phyloP scores from a whole-genome alignment of 2,888 invertebrate species.

The Calameuta filiformis region DNA sequence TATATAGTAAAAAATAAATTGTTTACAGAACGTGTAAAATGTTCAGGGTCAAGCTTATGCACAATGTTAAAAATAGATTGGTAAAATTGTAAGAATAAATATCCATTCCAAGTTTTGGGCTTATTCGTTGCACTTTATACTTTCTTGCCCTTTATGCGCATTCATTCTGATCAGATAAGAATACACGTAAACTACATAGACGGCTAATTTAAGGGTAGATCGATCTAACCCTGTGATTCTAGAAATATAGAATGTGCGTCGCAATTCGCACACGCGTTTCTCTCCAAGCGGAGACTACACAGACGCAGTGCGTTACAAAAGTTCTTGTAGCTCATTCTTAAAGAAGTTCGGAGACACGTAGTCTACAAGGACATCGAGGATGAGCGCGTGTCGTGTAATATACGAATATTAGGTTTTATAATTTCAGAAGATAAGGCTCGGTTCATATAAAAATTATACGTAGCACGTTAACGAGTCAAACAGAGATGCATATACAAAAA shows the following conservation, averaged over 20 bases:
- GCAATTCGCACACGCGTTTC: not conserved
- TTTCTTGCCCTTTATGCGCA: not conserved
- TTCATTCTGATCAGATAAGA: not conserved
- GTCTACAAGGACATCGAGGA: not conserved
- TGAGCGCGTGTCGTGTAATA: not conserved
- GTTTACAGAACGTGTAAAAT: not conserved
- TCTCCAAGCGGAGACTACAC: not conserved
- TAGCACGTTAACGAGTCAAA: conserved; percentile 33
- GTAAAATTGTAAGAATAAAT: not conserved
- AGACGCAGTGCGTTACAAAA: conserved; percentile 20
- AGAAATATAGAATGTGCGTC: not conserved
- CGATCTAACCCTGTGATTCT: not conserved
- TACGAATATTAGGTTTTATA: conserved; percentile 11
- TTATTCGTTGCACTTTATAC: not conserved
- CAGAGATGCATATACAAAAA: conserved; percentile 43
- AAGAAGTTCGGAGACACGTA: not conserved
- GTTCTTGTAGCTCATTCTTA: conserved; percentile 22
- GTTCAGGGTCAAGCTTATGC: not conserved
- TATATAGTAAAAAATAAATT: not conserved
- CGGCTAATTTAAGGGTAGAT: not conserved
- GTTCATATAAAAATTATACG: conserved; percentile 33
- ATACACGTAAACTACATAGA: not conserved
- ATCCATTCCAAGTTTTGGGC: not conserved
- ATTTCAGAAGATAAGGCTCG: conserved; percentile 38
- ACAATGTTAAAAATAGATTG: not conserved